Evolutionary conservation across 2,888 invertebrate genomes (phyloP).

Genomic region (Xestia ashworthii): DNA sequence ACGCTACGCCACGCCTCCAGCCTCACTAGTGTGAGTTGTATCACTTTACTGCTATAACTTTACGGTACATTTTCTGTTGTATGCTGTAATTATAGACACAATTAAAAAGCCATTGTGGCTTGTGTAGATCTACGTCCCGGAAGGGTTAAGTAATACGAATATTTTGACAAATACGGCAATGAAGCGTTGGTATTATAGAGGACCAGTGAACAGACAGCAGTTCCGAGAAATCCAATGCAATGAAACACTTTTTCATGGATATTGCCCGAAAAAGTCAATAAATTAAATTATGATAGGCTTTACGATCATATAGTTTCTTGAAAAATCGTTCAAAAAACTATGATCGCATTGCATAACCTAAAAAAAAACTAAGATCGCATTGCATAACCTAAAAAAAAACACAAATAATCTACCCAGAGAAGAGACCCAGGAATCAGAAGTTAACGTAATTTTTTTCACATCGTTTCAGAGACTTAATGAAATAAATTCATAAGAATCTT

Average conservation of each 20-base stretch:
- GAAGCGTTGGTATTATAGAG: neutral
- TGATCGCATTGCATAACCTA: neutral
- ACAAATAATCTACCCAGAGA: neutral
- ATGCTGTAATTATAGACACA: too few relatives aligned
- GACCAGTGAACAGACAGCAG: neutral
- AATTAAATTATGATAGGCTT: neutral
- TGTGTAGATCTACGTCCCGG: too few relatives aligned
- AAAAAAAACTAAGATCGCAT: neutral
- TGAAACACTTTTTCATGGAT: neutral
- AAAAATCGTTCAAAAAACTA: too few relatives aligned
- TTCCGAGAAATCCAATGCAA: neutral
- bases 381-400: neutral
- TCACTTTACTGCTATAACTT: neutral
- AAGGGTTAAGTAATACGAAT: too few relatives aligned
- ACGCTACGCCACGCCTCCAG: constrained; percentile 88
- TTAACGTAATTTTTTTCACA: neutral
- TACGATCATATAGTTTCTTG: neutral
- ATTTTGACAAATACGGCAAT: neutral
- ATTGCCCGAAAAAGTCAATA: neutral
- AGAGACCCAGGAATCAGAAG: neutral
- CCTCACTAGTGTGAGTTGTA: constrained; percentile 83
- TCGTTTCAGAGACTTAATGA: neutral
- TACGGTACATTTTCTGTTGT: too few relatives aligned
- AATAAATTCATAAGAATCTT: neutral
- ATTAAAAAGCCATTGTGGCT: too few relatives aligned